Evolutionary conservation across 2,797 vertebrate species (phyloP), one percentile per base, ranked within the genome.

Genomic region (Spinibarbus caldwelli): DNA sequence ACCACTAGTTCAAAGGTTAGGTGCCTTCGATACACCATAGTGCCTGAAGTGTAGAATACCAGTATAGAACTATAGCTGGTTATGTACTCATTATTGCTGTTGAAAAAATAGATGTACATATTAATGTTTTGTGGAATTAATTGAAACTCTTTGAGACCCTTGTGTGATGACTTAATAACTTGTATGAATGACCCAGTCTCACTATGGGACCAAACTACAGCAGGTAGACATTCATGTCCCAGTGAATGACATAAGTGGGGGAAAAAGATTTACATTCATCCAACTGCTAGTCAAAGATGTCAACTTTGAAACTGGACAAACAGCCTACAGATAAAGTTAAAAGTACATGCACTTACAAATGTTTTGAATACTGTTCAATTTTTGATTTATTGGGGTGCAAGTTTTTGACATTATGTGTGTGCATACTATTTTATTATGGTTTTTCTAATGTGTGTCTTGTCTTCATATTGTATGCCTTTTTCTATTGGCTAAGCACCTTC

Each of bases 121-220:
- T 78, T 78, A 5, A 45, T 57, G 41, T 84, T 68, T 78, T 78
- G 6, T 78, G 19, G 47, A 49, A 23, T 64, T 76, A 17, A 66
- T 5, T 72, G 8, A 76, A 83, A 41, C 43, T 38, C 6, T 76
- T 72, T 57, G 17, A 64, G 54, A 71, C 67, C 47, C 34, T 83
- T 49, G 2, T 57, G 36, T 47, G 59, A 80, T 19, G 15, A 52
- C 43, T 79, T 66, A 31, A 54, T 73, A 26, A 29, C 47, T 67
- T 45, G 26, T n/a, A 83, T 26, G 41, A 76, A 68, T 78, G 73
- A 87, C 49, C 34, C 54, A 59, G 57, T 91, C 71, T 90, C 80
- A 89, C 45, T 88, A 91, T 86, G 94, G 94, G 94, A 94, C 94
- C 95, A 95, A 95, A 93, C 87, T 89, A 66, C 89, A 87, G 70